phyloP scores from a whole-genome alignment of 2,113 vertebrate species.

The Cynocephalus volans region DNA sequence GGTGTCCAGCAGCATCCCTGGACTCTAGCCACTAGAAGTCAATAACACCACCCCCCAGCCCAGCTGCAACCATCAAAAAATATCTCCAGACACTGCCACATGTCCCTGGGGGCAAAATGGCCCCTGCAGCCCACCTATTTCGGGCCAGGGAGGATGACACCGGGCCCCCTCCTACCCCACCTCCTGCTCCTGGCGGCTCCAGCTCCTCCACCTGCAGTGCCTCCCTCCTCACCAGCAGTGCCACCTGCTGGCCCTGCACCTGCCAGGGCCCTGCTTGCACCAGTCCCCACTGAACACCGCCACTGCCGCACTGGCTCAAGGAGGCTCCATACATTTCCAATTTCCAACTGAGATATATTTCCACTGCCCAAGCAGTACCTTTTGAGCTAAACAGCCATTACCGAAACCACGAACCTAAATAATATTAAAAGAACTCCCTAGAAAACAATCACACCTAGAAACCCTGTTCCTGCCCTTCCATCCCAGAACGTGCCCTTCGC shows the following conservation, averaged over 20 bases:
- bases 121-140: not conserved
- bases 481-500: fast-evolving
- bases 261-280: not conserved
- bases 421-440: fast-evolving
- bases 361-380: fast-evolving
- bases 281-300: fast-evolving
- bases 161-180: fast-evolving
- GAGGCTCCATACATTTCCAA: not conserved
- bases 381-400: fast-evolving
- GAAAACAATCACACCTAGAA: fast-evolving
- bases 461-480: not conserved
- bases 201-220: fast-evolving
- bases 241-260: not conserved
- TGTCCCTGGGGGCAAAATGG: not conserved
- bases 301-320: not conserved
- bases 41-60: too few relatives aligned
- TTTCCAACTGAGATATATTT: fast-evolving
- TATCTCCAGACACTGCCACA: not conserved
- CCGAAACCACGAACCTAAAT: fast-evolving
- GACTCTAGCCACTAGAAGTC: not conserved
- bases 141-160: not conserved
- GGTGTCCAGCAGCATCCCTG: not conserved
- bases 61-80: not conserved
- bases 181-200: not conserved
- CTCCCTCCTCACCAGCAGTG: fast-evolving